Evolutionary conservation across 2,113 vertebrate species (phyloP).

Genomic region (Parotia lawesii): DNA sequence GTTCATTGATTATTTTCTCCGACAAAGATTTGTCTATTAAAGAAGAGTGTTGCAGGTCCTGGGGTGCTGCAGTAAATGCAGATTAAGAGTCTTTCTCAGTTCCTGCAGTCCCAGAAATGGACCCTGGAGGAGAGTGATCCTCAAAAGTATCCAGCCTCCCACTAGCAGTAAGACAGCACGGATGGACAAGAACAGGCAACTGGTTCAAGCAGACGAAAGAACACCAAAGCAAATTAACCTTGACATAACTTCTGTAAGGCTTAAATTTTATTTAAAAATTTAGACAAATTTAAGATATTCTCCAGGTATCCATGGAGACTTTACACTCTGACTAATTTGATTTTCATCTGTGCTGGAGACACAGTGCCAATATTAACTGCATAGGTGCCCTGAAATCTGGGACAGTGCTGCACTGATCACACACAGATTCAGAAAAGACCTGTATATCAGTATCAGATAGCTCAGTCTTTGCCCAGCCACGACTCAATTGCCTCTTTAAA

Average conservation of each 20-base stretch:
- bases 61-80: neutral
- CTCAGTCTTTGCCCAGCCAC: neutral
- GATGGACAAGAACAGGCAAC: neutral
- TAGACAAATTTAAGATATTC: neutral
- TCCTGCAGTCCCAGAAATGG: neutral
- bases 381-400: neutral
- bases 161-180: neutral
- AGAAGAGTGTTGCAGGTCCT: neutral
- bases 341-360: neutral
- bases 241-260: neutral
- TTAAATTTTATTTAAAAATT: neutral
- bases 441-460: neutral
- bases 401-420: neutral
- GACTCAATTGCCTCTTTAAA: neutral
- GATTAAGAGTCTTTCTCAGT: neutral
- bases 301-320: neutral
- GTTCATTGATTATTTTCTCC: slow-evolving; percentile 22
- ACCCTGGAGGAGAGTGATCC: neutral
- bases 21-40: slow-evolving; percentile 15
- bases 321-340: neutral
- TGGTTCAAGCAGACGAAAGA: neutral
- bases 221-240: neutral
- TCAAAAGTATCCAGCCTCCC: neutral
- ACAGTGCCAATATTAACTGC: neutral
- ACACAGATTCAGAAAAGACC: neutral